These are phyloP conservation scores for Serinus canaria DNA, from an alignment of 2,113 vertebrate species.

Conservation along the genomic window DNA sequence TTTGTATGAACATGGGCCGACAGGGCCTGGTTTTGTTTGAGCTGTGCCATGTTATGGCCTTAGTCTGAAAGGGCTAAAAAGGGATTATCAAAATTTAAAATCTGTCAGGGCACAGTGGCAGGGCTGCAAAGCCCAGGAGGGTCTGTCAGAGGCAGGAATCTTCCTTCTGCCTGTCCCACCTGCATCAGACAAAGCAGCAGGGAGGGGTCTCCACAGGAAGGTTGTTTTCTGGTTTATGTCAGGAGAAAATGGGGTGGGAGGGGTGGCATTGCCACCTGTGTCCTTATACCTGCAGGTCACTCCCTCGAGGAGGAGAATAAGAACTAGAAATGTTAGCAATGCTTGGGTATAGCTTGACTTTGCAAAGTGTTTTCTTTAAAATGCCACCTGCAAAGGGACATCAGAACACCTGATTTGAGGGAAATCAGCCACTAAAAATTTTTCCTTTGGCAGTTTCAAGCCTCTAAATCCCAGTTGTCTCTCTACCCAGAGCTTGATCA, in stretches of 20 bases:
- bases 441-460: neutral
- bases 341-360: neutral
- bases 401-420: neutral
- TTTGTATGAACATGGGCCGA: constrained; percentile 70
- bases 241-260: neutral
- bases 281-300: neutral
- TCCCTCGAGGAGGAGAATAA: neutral
- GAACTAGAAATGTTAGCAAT: accelerated
- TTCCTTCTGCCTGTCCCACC: neutral
- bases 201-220: neutral
- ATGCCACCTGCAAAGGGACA: neutral
- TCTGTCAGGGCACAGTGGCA: neutral
- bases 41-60: constrained; percentile 36
- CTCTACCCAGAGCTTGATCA: neutral
- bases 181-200: neutral
- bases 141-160: neutral
- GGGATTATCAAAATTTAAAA: constrained; percentile 66
- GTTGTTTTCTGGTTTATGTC: neutral
- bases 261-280: neutral
- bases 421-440: neutral
- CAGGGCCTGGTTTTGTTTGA: constrained; percentile 53
- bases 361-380: neutral
- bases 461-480: neutral
- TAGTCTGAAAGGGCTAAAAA: constrained; percentile 42
- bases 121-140: neutral